Conservation (phyloP, 2,113 vertebrate species). For the Rattus rattus region DNA sequence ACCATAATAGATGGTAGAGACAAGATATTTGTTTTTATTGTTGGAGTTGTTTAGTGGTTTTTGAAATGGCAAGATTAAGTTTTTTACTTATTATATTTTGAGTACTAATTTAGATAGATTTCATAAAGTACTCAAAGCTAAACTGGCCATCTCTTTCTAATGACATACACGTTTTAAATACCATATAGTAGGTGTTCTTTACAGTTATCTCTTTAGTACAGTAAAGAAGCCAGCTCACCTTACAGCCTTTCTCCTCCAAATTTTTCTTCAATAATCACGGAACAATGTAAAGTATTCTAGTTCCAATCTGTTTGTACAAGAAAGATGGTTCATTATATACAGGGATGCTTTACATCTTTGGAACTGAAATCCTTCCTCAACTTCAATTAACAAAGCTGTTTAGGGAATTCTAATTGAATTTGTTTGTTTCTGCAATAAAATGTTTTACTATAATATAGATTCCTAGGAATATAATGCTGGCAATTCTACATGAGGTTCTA, state of each 20-base stretch:
- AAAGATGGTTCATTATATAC: background rate
- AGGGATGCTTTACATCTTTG: background rate
- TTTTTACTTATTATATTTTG: background rate
- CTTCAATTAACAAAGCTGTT: background rate
- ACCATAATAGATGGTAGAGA: background rate
- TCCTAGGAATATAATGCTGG: constrained; percentile 6
- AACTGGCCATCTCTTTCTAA: constrained; percentile 14
- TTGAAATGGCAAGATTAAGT: background rate
- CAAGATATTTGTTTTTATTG: background rate
- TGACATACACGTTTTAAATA: constrained; percentile 28
- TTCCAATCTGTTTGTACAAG: background rate
- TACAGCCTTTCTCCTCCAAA: background rate
- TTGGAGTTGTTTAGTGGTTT: background rate
- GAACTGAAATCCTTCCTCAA: background rate
- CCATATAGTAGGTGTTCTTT: constrained; percentile 1
- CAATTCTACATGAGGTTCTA: constrained; percentile 27
- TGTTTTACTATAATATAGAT: constrained; percentile 38
- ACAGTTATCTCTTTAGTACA: constrained; percentile 20
- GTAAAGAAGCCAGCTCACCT: background rate
- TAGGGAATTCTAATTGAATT: background rate
- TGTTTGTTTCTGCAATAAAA: constrained; percentile 25
- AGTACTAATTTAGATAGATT: constrained; percentile 19
- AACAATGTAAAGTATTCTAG: background rate
- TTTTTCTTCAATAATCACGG: background rate
- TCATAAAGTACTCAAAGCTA: background rate